Percentiles rank a stretch among this genome's conserved stretches.
phyloP scores from a whole-genome alignment of 2,888 invertebrate genomes.

The Lomographa bimaculata region DNA sequence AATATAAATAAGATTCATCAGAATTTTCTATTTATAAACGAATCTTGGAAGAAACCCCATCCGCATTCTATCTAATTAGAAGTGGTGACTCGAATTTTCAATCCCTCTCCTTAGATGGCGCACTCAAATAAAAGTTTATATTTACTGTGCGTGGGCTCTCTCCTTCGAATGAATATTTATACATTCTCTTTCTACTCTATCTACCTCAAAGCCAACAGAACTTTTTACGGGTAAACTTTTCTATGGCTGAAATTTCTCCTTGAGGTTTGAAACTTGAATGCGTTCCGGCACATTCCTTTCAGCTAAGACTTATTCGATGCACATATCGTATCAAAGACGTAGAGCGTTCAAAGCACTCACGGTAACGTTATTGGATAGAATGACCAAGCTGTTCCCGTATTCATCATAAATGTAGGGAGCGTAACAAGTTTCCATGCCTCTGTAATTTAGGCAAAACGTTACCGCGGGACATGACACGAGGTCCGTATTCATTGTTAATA shows the following conservation, averaged over 20 bases:
- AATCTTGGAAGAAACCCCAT: constrained; percentile 60
- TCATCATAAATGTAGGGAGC: constrained; percentile 5
- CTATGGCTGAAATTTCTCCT: constrained; percentile 59
- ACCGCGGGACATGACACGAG: constrained; percentile 9
- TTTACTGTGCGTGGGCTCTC: constrained; percentile 73
- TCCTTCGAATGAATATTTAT: constrained; percentile 77
- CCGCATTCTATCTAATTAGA: constrained; percentile 77
- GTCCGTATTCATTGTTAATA: constrained; percentile 25
- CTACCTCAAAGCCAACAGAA: constrained; percentile 60
- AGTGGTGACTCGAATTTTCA: constrained; percentile 78
- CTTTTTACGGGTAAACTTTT: constrained; percentile 55
- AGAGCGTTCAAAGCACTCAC: constrained; percentile 14
- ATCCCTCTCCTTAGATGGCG: constrained; percentile 68
- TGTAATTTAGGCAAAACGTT: constrained; percentile 11
- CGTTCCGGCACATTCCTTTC: constrained; percentile 38
- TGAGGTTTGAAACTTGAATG: constrained; percentile 48
- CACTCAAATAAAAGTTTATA: constrained; percentile 80
- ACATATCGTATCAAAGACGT: constrained; percentile 16
- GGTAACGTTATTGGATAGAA: constrained; percentile 8
- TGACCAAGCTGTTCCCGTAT: constrained; percentile 12
- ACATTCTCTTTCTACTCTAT: constrained; percentile 65
- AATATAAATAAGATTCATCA: too few species aligned
- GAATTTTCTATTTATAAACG: too few species aligned
- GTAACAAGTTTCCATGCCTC: constrained; percentile 7
- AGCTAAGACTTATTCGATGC: constrained; percentile 26